These are phyloP conservation scores for Madoqua kirkii DNA, from an alignment of 2,113 vertebrate genomes.

Conservation along the genomic window DNA sequence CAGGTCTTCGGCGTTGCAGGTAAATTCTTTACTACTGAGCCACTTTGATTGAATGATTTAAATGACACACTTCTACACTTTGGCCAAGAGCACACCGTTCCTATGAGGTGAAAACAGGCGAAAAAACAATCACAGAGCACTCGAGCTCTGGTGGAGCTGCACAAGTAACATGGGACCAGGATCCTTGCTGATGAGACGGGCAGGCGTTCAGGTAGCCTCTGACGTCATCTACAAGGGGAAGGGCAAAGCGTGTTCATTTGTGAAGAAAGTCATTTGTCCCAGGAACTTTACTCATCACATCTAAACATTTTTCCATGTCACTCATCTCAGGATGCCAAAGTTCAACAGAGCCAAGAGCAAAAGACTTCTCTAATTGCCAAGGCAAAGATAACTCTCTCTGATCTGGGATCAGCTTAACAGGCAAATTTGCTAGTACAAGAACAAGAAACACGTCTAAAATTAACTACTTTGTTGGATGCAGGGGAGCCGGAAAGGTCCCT, in stretches of 20 bases:
- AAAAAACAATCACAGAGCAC: no score
- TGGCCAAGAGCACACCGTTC: background rate
- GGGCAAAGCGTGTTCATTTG: background rate
- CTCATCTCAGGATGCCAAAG: background rate
- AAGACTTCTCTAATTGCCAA: no score
- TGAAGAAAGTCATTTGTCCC: background rate
- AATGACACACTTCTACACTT: background rate
- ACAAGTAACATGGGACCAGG: fast-evolving
- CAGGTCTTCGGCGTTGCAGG: background rate
- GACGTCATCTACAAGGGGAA: background rate
- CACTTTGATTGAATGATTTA: background rate
- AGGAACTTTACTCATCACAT: background rate
- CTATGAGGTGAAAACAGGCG: background rate
- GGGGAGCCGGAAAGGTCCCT: background rate
- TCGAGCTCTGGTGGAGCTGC: background rate
- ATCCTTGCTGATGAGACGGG: background rate
- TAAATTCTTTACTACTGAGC: background rate
- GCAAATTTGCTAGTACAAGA: background rate
- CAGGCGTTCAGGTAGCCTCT: background rate
- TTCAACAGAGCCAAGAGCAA: background rate
- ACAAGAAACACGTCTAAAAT: background rate
- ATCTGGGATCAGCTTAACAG: background rate
- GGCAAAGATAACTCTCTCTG: no score
- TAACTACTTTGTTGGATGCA: background rate
- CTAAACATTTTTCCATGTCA: background rate